Base-by-base conservation (phyloP, 2,888 invertebrate genomes). In the Lasioglossum marginatum region DNA sequence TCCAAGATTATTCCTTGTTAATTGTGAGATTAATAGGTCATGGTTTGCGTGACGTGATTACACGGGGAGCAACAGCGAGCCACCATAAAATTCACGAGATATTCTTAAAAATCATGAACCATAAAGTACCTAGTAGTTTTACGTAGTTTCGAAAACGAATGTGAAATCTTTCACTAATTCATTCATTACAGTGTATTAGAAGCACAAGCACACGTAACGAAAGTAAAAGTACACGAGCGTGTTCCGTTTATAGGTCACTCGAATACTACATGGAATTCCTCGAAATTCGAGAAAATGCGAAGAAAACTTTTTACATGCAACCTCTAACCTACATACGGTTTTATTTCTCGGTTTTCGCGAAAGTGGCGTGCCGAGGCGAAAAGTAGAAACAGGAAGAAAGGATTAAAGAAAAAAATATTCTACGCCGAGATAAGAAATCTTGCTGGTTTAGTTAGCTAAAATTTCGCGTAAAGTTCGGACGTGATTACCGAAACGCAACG, bases 251-350 rank as follows among this genome's bases (percentile, higher is more conserved):
- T 48, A 23, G 66, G 68, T 78, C 74, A n/a, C 31, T 37, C 48
- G 12, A n/a, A 34, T 71, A 23, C 12, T 45, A 16, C 52, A 75
- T 40, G 60, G 57, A 23, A 70, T 74, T 77, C 74, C 63, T 74
- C n/a, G 34, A 74, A 79, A 74, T 73, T 73, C 52, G 16, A 40
- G 43, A 40, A 80, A 77, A 52, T 71, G 57, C 73, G 60, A 48
- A 74, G 66, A 45, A 72, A 82, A 89, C 79, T 78, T 80, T 79
- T 77, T n/a, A 78, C 78, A 60, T 79, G 76, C 74, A 81, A 82
- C 86, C 73, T 14, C 45, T 78, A 73, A 78, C 89, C 89, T 80
- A 83, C 70, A 89, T 89, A 78, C 52, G 76, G 71, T 74, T 89
- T 88, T 83, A 89, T 82, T 81, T 74, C 48, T 60, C 40, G 57